phyloP scores from a whole-genome alignment of 2,113 vertebrate species.

The Protomyctophum bolini region DNA sequence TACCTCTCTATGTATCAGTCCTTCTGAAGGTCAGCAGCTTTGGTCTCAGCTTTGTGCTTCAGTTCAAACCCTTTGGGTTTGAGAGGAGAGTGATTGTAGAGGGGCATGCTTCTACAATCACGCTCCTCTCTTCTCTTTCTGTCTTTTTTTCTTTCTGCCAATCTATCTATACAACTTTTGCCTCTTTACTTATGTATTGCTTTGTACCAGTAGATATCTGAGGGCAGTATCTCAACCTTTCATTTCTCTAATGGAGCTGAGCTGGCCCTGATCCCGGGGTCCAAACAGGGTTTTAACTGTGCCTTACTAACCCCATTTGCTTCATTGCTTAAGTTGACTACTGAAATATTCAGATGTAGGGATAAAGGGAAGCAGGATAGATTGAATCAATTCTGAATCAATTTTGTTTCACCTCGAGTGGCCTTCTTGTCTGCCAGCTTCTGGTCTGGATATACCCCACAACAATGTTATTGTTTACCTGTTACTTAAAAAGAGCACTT shows the following conservation, averaged over 20 bases:
- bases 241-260: constrained; percentile 56
- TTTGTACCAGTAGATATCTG: background rate
- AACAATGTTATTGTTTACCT: background rate
- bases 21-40: no score
- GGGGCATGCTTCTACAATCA: no score
- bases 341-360: constrained; percentile 39
- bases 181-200: constrained; percentile 1
- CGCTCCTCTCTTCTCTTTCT: background rate
- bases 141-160: background rate
- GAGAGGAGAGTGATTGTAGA: no score
- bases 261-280: constrained; percentile 46
- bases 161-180: background rate
- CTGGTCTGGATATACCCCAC: no score
- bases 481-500: constrained; percentile 6
- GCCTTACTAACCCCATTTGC: constrained; percentile 50
- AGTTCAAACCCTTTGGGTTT: no score
- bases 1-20: background rate
- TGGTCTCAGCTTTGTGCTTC: no score
- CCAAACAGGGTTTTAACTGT: constrained; percentile 50
- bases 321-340: constrained; percentile 39
- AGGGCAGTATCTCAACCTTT: constrained; percentile 20
- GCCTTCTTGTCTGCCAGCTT: background rate
- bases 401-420: background rate
- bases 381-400: background rate
- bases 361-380: constrained; percentile 8